phyloP scores from a whole-genome alignment of 1,140 invertebrate species.

The Ceratosolen solmsi region DNA sequence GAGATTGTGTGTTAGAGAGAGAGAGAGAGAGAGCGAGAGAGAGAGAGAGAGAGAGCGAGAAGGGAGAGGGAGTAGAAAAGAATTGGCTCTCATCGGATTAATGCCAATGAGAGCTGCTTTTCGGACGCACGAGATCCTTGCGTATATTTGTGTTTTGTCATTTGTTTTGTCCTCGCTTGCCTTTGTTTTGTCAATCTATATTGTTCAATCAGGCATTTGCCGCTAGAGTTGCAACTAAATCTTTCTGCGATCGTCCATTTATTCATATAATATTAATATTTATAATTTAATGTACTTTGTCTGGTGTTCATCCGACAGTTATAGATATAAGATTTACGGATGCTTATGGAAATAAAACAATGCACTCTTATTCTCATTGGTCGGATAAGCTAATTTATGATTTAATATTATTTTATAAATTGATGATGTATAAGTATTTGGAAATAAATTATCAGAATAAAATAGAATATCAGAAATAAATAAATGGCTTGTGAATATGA shows the following conservation, averaged over 20 bases:
- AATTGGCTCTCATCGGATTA: not conserved
- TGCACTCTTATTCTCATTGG: too few relatives aligned
- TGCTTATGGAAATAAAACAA: too few relatives aligned
- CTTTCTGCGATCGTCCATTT: not conserved
- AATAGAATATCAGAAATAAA: too few relatives aligned
- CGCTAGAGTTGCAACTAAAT: not conserved
- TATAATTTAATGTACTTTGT: not conserved
- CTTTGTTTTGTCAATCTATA: conserved; percentile 10
- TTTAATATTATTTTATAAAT: too few relatives aligned
- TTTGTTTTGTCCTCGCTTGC: not conserved
- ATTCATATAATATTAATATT: not conserved
- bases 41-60: not conserved
- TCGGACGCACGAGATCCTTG: not conserved
- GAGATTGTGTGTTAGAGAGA: not conserved
- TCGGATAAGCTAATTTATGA: too few relatives aligned
- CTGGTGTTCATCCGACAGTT: not conserved
- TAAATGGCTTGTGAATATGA: too few relatives aligned
- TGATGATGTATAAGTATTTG: too few relatives aligned
- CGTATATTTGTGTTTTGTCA: not conserved
- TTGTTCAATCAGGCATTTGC: not conserved
- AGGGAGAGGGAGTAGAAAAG: not conserved
- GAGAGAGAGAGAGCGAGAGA: conserved; percentile 6
- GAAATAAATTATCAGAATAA: too few relatives aligned
- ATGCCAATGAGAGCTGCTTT: conserved; percentile 3
- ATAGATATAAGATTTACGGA: too few relatives aligned